Evolutionary conservation across 2,888 invertebrate species (phyloP).

Genomic region (Caenorhabditis panamensis): DNA sequence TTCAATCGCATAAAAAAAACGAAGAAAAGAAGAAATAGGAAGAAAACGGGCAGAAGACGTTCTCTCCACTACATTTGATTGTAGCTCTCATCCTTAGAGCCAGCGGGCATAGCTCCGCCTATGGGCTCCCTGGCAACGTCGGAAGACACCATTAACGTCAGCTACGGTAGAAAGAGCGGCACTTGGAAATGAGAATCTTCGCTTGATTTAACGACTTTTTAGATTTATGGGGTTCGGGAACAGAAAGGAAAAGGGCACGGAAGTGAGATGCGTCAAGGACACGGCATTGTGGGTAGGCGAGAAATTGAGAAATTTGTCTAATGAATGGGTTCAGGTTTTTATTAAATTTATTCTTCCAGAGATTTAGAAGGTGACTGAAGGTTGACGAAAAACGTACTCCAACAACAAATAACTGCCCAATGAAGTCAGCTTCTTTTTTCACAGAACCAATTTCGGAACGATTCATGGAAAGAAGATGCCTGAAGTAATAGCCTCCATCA

Average conservation of each 20-base stretch:
- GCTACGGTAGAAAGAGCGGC: neutral
- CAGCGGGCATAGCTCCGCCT: neutral
- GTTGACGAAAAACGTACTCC: too few species aligned
- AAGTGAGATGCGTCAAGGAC: too few species aligned
- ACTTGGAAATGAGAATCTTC: neutral
- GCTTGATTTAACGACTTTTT: neutral
- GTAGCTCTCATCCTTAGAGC: neutral
- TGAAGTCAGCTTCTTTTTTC: neutral
- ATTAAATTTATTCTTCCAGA: too few species aligned
- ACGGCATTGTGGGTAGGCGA: too few species aligned
- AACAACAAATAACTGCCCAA: too few species aligned
- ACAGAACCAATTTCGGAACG: neutral
- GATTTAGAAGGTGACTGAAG: too few species aligned
- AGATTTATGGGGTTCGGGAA: neutral
- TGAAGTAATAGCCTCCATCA: conserved; percentile 2
- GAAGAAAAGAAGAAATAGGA: neutral
- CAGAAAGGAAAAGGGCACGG: too few species aligned
- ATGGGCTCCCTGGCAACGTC: neutral
- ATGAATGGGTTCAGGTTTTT: too few species aligned
- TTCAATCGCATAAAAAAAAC: too few species aligned
- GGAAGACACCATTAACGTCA: neutral
- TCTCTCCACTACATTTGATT: neutral
- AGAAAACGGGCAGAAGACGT: too few species aligned
- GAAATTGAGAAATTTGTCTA: too few species aligned
- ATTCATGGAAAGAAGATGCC: neutral